Evolutionary conservation across 2,797 vertebrate species (phyloP).

Genomic region (Gephyroberyx darwinii): DNA sequence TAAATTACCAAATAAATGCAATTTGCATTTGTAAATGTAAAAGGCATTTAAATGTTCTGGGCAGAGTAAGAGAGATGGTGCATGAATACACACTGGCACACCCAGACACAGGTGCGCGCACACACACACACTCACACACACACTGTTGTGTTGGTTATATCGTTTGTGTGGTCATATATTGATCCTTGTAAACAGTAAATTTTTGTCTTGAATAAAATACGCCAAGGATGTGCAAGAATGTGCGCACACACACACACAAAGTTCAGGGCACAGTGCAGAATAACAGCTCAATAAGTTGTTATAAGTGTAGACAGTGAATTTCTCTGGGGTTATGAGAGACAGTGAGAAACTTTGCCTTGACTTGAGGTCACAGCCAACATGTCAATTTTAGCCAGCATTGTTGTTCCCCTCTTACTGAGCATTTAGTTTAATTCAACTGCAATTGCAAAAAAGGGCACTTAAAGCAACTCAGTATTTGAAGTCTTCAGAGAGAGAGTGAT

Average conservation of each 20-base stretch:
- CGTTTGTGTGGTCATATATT: conserved; percentile 38
- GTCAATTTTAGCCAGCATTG: conserved; percentile 14
- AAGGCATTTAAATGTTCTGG: not conserved
- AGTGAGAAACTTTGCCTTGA: conserved; percentile 38
- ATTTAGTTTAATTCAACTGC: not conserved
- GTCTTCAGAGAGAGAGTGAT: too few species aligned
- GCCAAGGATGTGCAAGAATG: not conserved
- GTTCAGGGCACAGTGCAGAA: conserved; percentile 27
- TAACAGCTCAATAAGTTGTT: conserved; percentile 47
- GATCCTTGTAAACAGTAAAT: conserved; percentile 58
- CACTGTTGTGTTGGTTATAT: conserved; percentile 16
- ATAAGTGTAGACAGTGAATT: conserved; percentile 38
- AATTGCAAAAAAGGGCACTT: not conserved
- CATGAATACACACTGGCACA: not conserved
- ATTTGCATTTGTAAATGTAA: conserved; percentile 1
- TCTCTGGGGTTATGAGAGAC: conserved; percentile 40
- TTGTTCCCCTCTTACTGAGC: not conserved
- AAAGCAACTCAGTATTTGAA: not conserved
- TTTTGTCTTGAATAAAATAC: not conserved
- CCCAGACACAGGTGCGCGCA: not conserved
- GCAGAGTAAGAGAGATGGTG: conserved; percentile 6
- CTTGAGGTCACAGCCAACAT: conserved; percentile 36
- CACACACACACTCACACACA: not conserved
- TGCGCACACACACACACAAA: not conserved
- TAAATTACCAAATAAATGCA: not conserved